Evolutionary conservation across 92 coral and sea anemone genomes (phyloP).

Genomic region (Heteractis magnifica): DNA sequence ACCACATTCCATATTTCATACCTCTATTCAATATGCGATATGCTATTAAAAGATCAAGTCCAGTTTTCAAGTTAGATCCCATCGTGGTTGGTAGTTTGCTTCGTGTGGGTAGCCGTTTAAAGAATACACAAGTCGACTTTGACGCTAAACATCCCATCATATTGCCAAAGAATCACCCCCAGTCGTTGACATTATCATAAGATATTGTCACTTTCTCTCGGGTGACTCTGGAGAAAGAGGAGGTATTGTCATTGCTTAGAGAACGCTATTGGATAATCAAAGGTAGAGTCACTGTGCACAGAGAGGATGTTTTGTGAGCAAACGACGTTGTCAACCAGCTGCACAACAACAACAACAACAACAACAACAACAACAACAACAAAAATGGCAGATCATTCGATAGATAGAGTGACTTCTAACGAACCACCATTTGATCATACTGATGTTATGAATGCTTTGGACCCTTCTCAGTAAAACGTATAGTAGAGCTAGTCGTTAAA

Average conservation of each 20-base stretch:
- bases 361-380: no score
- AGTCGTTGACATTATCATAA: conserved; percentile 9
- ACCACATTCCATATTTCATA: no score
- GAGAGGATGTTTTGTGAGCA: conserved; percentile 1
- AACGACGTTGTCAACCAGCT: conserved; percentile 13
- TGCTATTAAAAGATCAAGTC: no score
- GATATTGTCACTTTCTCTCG: conserved; percentile 10
- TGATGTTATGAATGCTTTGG: conserved; percentile 33
- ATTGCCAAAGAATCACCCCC: conserved; percentile 15
- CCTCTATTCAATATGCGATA: no score
- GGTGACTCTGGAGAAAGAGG: conserved; percentile 27
- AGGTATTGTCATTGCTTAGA: conserved; percentile 12
- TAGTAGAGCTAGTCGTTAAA: conserved; percentile 22
- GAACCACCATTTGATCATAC: conserved; percentile 21
- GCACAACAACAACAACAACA: no score
- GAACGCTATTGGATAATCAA: conserved; percentile 27
- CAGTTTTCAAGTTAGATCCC: no score
- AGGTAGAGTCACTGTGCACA: conserved; percentile 13
- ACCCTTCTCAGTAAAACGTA: conserved; percentile 24
- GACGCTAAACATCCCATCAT: conserved; percentile 25
- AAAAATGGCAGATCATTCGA: conserved; percentile 24
- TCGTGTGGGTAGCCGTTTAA: no score
- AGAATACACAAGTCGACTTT: neutral
- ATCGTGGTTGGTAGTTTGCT: no score
- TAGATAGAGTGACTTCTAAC: conserved; percentile 17